These are phyloP conservation scores for Drosophila ustulata DNA, from an alignment of 2,888 invertebrate genomes.

Conservation along the genomic window DNA sequence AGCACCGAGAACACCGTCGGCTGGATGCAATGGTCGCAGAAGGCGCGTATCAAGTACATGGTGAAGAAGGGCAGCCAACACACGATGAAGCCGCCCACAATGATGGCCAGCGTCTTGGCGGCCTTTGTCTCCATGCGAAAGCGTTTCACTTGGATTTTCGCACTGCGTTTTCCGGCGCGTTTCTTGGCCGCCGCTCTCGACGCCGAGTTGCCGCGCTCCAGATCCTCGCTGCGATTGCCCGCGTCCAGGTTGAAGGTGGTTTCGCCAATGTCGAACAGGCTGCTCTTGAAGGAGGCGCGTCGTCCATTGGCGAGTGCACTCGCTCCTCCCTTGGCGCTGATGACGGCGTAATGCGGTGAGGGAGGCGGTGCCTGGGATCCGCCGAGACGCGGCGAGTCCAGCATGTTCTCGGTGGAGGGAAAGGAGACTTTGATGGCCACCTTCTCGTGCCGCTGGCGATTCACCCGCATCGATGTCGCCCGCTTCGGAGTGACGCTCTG, in stretches of 20 bases:
- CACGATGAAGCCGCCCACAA: conserved; percentile 98
- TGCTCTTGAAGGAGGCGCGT: conserved; percentile 81
- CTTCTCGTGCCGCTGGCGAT: conserved; percentile 89
- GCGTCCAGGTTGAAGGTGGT: conserved; percentile 82
- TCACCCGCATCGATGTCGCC: conserved; percentile 86
- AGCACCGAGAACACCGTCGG: conserved; percentile 94
- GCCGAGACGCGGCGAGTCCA: conserved; percentile 65
- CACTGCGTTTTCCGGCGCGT: conserved; percentile 93
- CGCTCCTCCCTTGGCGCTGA: conserved; percentile 56
- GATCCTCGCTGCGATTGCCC: conserved; percentile 33
- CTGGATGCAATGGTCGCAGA: conserved; percentile 93
- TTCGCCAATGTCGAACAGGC: conserved; percentile 83
- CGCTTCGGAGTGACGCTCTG: conserved; percentile 78
- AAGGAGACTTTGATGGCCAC: conserved; percentile 94
- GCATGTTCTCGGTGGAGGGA: conserved; percentile 90
- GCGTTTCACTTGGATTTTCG: conserved; percentile 95
- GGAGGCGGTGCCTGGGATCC: conserved; percentile 59
- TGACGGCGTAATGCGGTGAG: conserved; percentile 73
- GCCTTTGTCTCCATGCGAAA: conserved; percentile 98
- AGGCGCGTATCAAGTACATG: conserved; percentile 95
- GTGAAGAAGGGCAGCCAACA: conserved; percentile 99
- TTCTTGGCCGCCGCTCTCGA: conserved; percentile 85
- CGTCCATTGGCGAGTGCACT: conserved; percentile 76
- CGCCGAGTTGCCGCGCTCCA: conserved; percentile 57
- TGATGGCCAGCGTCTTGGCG: conserved; percentile 97